A percentile compares a stretch with the other conserved stretches of the same genome.
phyloP scores from a whole-genome alignment of 2,888 invertebrate genomes.

The Fragum sueziense region DNA sequence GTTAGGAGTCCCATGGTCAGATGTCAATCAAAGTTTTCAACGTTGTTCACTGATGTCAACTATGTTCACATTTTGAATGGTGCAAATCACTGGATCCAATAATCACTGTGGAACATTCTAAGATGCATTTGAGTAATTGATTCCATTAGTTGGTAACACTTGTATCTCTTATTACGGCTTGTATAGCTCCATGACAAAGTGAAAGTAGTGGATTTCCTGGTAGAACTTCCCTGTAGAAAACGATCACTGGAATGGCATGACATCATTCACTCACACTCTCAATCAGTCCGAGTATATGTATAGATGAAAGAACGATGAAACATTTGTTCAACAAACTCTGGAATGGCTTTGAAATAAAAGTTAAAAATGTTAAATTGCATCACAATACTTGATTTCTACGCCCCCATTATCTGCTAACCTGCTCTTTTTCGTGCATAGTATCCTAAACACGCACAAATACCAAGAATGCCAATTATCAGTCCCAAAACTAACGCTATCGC shows the following conservation, averaged over 20 bases:
- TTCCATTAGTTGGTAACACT: no score
- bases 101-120: no score
- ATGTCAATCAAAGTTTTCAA: no score
- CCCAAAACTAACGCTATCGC: slow-evolving; percentile 82
- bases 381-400: slow-evolving; percentile 3
- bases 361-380: slow-evolving; percentile 17
- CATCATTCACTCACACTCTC: neutral
- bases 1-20: no score
- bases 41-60: no score
- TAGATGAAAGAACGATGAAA: neutral
- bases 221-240: neutral
- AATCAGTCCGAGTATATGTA: neutral
- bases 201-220: neutral
- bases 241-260: neutral
- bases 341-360: slow-evolving; percentile 15
- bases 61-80: no score
- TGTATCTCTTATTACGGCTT: no score
- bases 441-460: slow-evolving; percentile 82
- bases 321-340: slow-evolving; percentile 14
- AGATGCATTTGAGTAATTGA: no score
- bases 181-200: no score
- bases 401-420: slow-evolving; percentile 8
- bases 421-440: slow-evolving; percentile 80
- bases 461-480: slow-evolving; percentile 81
- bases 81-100: no score